Evolutionary conservation across 2,888 invertebrate genomes (phyloP).

Genomic region (Xanthorhoe spadicearia): DNA sequence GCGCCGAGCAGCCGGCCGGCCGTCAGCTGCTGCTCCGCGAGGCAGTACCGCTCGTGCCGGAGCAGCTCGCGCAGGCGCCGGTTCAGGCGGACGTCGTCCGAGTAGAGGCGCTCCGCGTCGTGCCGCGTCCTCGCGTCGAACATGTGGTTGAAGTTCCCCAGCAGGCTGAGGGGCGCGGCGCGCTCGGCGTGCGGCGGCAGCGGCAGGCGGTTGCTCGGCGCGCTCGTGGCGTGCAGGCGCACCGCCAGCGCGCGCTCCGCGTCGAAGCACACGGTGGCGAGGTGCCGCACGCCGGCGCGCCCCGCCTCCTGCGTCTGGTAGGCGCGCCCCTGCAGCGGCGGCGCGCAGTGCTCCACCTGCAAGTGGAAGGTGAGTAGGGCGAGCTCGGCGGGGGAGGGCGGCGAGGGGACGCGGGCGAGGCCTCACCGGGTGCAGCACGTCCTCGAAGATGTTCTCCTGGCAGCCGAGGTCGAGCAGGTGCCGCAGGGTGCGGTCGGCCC

Average conservation of each 20-base stretch:
- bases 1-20: conserved; percentile 59
- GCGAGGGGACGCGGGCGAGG: not conserved
- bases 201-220: conserved; percentile 46
- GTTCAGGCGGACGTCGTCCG: conserved; percentile 65
- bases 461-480: conserved; percentile 76
- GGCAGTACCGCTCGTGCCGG: conserved; percentile 59
- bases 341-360: conserved; percentile 66
- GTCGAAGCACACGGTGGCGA: conserved; percentile 74
- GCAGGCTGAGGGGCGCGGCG: conserved; percentile 65
- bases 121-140: conserved; percentile 69
- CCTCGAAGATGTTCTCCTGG: conserved; percentile 75
- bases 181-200: conserved; percentile 59
- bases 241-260: conserved; percentile 60
- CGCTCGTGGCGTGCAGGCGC: conserved; percentile 52
- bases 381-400: not conserved
- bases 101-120: conserved; percentile 71
- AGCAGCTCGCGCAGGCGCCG: conserved; percentile 67
- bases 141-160: conserved; percentile 80
- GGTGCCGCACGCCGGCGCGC: conserved; percentile 55
- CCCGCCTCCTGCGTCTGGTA: conserved; percentile 57
- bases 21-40: conserved; percentile 68
- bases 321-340: conserved; percentile 72
- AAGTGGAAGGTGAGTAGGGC: not conserved
- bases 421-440: conserved; percentile 69
- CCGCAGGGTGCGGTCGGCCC: conserved; percentile 52